Percentiles rank a stretch among this genome's conserved stretches.
These are phyloP conservation scores for Drosophila biarmipes DNA, from an alignment of 1,140 invertebrate species.

Conservation along the genomic window DNA sequence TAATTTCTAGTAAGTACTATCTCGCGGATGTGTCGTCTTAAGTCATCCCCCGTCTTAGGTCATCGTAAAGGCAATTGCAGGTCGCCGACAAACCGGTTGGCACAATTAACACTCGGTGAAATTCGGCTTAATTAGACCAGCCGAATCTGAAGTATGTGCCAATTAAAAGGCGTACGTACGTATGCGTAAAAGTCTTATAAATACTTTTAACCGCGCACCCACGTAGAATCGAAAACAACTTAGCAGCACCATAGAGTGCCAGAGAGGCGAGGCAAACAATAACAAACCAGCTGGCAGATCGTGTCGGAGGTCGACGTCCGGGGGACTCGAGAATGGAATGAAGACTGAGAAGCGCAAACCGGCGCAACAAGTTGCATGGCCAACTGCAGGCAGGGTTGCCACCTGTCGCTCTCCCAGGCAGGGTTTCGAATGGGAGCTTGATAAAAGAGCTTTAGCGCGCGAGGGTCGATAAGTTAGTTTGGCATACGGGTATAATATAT, in stretches of 20 bases:
- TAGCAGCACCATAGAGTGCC: constrained; percentile 3
- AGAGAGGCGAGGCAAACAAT: constrained; percentile 32
- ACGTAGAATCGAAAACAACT: constrained; percentile 45
- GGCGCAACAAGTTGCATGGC: constrained; percentile 67
- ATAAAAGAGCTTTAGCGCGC: constrained; percentile 26
- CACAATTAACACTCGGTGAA: constrained; percentile 25
- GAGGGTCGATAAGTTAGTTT: not conserved
- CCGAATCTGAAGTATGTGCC: constrained; percentile 13
- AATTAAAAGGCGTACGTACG: constrained; percentile 24
- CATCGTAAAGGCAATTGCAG: constrained; percentile 30
- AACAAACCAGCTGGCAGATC: constrained; percentile 40
- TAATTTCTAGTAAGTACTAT: constrained; percentile 26
- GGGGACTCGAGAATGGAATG: constrained; percentile 27
- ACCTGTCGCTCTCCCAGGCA: not conserved
- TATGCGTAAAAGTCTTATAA: constrained; percentile 41
- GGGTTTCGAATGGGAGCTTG: constrained; percentile 4
- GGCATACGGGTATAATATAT: too few relatives aligned
- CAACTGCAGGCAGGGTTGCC: constrained; percentile 28
- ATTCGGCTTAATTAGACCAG: constrained; percentile 13
- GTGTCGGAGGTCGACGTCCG: constrained; percentile 37
- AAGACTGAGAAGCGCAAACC: constrained; percentile 53
- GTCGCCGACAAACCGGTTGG: constrained; percentile 42
- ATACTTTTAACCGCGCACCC: constrained; percentile 45
- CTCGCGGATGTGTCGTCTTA: constrained; percentile 46
- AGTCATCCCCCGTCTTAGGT: constrained; percentile 39